phyloP scores from a whole-genome alignment of 2,797 vertebrate genomes.

The Lophius americanus region DNA sequence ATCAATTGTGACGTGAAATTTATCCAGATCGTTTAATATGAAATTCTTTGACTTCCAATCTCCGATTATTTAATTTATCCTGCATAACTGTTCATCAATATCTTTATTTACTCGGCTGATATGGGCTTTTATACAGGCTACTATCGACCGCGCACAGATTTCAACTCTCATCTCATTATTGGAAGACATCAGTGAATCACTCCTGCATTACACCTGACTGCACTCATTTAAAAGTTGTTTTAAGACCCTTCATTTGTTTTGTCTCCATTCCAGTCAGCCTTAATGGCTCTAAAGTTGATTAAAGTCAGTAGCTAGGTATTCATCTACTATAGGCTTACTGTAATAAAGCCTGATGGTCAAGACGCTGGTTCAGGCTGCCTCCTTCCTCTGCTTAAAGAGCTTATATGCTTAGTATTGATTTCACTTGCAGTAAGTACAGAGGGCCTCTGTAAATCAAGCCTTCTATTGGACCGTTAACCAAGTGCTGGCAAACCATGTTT shows the following conservation, averaged over 20 bases:
- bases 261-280: constrained; percentile 34
- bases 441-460: constrained; percentile 56
- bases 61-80: background rate
- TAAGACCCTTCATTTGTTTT: constrained; percentile 50
- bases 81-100: background rate
- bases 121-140: constrained; percentile 1
- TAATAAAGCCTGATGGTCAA: constrained; percentile 60
- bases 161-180: constrained; percentile 31
- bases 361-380: constrained; percentile 25
- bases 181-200: constrained; percentile 40
- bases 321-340: constrained; percentile 57
- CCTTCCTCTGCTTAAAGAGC: constrained; percentile 39
- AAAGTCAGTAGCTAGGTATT: constrained; percentile 57
- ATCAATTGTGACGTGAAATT: too few species aligned
- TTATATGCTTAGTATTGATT: constrained; percentile 72
- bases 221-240: constrained; percentile 52
- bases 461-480: constrained; percentile 46
- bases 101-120: background rate
- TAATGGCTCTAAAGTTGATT: constrained; percentile 71
- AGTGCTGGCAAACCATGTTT: constrained; percentile 46
- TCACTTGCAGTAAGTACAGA: constrained; percentile 65
- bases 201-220: constrained; percentile 46
- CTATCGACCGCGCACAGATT: background rate
- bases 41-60: too few species aligned
- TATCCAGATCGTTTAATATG: too few species aligned